Evolutionary conservation across 2,888 invertebrate species (phyloP).

Genomic region (Hipparchia sbordonii): DNA sequence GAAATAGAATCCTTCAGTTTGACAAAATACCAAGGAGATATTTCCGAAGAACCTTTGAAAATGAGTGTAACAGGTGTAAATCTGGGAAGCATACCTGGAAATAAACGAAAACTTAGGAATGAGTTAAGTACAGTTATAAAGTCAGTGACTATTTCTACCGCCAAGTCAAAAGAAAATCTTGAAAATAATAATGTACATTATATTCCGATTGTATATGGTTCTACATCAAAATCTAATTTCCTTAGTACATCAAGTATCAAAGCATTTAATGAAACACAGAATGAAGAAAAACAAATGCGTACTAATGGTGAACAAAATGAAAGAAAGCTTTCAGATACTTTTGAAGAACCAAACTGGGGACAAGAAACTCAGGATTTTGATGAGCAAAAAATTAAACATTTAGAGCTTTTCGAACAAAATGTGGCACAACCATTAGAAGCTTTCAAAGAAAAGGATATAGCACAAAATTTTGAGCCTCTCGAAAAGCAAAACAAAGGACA

Average conservation of each 20-base stretch:
- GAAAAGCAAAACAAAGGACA: conserved; percentile 26
- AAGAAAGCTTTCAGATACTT: conserved; percentile 38
- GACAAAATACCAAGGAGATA: conserved; percentile 33
- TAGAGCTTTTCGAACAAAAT: conserved; percentile 36
- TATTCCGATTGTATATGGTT: not conserved
- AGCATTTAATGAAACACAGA: not conserved
- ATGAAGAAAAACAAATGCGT: not conserved
- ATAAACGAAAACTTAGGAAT: not conserved
- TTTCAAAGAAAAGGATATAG: conserved; percentile 36
- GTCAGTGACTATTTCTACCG: conserved; percentile 4
- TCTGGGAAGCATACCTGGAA: not conserved
- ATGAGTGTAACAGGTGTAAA: conserved; percentile 29
- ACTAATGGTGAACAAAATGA: conserved; percentile 3
- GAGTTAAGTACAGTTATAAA: conserved; percentile 13
- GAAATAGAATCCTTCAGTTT: conserved; percentile 51
- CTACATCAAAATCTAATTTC: not conserved
- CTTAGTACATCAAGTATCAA: not conserved
- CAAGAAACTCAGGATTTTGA: conserved; percentile 38
- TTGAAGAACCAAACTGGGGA: conserved; percentile 39
- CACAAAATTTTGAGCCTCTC: conserved; percentile 41
- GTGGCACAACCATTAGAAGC: conserved; percentile 30
- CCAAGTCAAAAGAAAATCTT: not conserved
- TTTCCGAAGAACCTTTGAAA: conserved; percentile 14
- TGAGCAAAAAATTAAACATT: not conserved
- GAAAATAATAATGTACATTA: not conserved